Percentiles rank a stretch among this genome's conserved stretches.
phyloP scores from a whole-genome alignment of 2,797 vertebrate genomes.

The Podarcis lilfordi region DNA sequence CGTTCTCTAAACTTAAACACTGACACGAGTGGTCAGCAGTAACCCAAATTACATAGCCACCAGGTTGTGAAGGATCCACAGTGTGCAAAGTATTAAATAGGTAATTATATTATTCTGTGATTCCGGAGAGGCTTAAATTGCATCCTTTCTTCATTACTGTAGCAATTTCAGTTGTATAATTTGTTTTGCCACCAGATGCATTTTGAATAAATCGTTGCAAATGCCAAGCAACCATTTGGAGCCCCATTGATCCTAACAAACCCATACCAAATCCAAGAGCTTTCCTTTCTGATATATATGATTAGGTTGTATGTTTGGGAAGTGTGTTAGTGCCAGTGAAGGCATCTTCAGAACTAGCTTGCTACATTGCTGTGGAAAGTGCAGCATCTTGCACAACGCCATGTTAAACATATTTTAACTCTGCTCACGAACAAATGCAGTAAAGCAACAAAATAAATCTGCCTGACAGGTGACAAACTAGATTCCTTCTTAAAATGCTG shows the following conservation, averaged over 20 bases:
- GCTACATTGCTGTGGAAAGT: not conserved
- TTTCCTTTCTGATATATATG: not conserved
- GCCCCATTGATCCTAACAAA: not conserved
- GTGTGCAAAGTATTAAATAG: slow-evolving; percentile 13
- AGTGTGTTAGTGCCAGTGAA: not conserved
- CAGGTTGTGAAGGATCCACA: not conserved
- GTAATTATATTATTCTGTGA: slow-evolving; percentile 9
- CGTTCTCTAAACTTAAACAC: not conserved
- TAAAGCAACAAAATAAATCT: not conserved
- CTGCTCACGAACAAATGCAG: not conserved
- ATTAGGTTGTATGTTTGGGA: not conserved
- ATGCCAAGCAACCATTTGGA: not conserved
- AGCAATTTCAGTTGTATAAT: not conserved
- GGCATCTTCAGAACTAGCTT: not conserved
- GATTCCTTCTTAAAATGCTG: not conserved
- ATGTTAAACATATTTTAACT: not conserved
- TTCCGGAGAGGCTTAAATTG: slow-evolving; percentile 11
- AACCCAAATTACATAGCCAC: slow-evolving; percentile 5
- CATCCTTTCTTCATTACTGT: not conserved
- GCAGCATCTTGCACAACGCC: not conserved
- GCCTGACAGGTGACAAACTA: not conserved
- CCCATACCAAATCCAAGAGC: not conserved
- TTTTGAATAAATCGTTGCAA: not conserved
- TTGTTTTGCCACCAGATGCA: not conserved
- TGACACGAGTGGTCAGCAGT: accelerated